These are phyloP conservation scores for Muricea muricata DNA, from an alignment of 92 coral and sea anemone genomes.

Conservation along the genomic window DNA sequence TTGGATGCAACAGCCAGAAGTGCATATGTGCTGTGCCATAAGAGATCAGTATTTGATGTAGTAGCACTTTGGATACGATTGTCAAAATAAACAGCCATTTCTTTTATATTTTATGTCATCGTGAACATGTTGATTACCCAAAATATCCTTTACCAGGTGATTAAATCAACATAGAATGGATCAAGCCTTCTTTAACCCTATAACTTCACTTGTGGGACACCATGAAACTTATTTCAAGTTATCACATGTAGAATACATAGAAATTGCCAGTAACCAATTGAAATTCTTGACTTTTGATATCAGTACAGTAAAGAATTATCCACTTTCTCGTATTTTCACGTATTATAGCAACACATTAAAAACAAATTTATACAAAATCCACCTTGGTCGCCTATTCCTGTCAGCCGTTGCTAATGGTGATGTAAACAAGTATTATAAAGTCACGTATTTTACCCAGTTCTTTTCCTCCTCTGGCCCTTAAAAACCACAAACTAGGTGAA, in stretches of 20 bases:
- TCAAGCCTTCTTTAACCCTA: too few species aligned
- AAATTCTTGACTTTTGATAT: too few species aligned
- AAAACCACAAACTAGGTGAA: neutral
- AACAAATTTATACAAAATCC: neutral
- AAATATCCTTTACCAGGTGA: neutral
- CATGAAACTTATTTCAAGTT: too few species aligned
- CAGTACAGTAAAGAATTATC: too few species aligned
- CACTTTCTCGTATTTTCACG: too few species aligned
- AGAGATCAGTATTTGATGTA: slow-evolving; percentile 86
- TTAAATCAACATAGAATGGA: too few species aligned
- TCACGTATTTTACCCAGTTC: neutral
- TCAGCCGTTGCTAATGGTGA: slow-evolving; percentile 37
- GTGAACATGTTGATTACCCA: neutral
- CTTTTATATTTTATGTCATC: slow-evolving; percentile 5
- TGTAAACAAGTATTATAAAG: slow-evolving; percentile 22
- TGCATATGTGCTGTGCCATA: slow-evolving; percentile 89
- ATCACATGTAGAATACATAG: too few species aligned
- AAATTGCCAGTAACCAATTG: too few species aligned
- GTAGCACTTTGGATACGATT: slow-evolving; percentile 93
- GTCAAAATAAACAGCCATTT: slow-evolving; percentile 98
- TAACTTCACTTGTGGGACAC: too few species aligned
- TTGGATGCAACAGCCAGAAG: slow-evolving; percentile 96
- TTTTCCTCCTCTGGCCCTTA: neutral
- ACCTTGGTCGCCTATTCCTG: neutral
- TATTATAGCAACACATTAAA: neutral